Percentiles rank a stretch among this genome's conserved stretches.
Conservation (phyloP, 2,888 invertebrate species). For the Euspilapteryx auroguttella region DNA sequence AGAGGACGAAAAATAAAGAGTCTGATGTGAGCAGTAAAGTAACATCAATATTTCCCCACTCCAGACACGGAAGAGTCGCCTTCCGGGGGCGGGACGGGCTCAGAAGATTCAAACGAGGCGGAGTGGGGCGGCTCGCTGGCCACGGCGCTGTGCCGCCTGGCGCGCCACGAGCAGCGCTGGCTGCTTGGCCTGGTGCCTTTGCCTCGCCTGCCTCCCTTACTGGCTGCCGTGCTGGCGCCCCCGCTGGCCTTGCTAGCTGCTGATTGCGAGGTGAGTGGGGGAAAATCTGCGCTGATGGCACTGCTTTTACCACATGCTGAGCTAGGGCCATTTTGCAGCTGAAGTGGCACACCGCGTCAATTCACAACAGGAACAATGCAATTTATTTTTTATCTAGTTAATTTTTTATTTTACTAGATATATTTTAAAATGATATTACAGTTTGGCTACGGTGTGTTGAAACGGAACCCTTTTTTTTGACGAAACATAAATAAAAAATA, state of each 20-base stretch:
- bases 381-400: too few species aligned
- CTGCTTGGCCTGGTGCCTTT: slow-evolving; percentile 84
- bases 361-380: too few species aligned
- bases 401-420: too few species aligned
- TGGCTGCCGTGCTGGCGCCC: slow-evolving; percentile 80
- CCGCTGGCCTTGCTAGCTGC: slow-evolving; percentile 83
- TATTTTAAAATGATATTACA: too few species aligned
- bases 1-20: too few species aligned
- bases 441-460: too few species aligned
- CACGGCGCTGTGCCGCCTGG: slow-evolving; percentile 79
- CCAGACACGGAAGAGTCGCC: slow-evolving; percentile 5
- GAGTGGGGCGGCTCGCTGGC: slow-evolving; percentile 68
- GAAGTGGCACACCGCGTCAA: too few species aligned
- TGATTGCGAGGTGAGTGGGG: slow-evolving; percentile 73
- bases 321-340: slow-evolving; percentile 2
- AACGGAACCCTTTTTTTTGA: too few species aligned
- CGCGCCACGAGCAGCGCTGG: slow-evolving; percentile 83
- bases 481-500: too few species aligned
- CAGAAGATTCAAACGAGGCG: slow-evolving; percentile 37
- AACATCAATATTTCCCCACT: background rate
- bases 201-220: slow-evolving; percentile 79
- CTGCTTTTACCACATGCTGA: background rate
- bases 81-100: slow-evolving; percentile 14
- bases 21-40: too few species aligned
- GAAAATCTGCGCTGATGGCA: slow-evolving; percentile 4